phyloP scores from a whole-genome alignment of 92 coral and sea anemone genomes.

The Blastomussa wellsi region DNA sequence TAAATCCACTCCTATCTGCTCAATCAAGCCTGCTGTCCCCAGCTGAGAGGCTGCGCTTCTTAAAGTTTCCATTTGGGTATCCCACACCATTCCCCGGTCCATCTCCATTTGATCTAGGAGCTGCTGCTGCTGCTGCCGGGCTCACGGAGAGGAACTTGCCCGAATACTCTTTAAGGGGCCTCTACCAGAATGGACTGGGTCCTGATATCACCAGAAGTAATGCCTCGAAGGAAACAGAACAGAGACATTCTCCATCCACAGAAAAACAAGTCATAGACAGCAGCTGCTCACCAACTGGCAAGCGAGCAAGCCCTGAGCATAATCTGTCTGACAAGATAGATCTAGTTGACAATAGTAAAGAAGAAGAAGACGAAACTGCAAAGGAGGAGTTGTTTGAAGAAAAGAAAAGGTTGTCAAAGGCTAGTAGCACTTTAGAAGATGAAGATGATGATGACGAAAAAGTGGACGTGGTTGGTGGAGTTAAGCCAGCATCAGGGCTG shows the following conservation, averaged over 20 bases:
- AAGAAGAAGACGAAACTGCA: constrained; percentile 15
- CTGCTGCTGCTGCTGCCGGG: constrained; percentile 46
- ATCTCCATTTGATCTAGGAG: constrained; percentile 70
- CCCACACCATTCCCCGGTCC: constrained; percentile 66
- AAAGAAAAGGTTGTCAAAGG: constrained; percentile 12
- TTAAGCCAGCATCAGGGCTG: constrained; percentile 60
- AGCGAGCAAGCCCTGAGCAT: constrained; percentile 13
- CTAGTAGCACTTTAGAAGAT: constrained; percentile 5
- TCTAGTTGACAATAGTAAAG: constrained; percentile 35
- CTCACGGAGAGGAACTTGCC: constrained; percentile 70
- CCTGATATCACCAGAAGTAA: constrained; percentile 35
- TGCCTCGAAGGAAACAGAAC: constrained; percentile 42
- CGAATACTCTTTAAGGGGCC: constrained; percentile 41
- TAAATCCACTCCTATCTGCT: constrained; percentile 77
- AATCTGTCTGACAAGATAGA: constrained; percentile 56
- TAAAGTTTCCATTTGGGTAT: constrained; percentile 77
- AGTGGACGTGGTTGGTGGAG: constrained; percentile 51
- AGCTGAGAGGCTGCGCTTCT: constrained; percentile 80
- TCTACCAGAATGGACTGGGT: constrained; percentile 52
- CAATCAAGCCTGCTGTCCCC: constrained; percentile 78
- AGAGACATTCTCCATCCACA: constrained; percentile 32
- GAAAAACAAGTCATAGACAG: constrained; percentile 37
- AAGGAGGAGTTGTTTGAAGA: constrained; percentile 14
- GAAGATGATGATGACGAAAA: constrained; percentile 44
- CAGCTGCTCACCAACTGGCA: constrained; percentile 38